phyloP scores from a whole-genome alignment of 2,888 invertebrate genomes.

The Limnephilus marmoratus region DNA sequence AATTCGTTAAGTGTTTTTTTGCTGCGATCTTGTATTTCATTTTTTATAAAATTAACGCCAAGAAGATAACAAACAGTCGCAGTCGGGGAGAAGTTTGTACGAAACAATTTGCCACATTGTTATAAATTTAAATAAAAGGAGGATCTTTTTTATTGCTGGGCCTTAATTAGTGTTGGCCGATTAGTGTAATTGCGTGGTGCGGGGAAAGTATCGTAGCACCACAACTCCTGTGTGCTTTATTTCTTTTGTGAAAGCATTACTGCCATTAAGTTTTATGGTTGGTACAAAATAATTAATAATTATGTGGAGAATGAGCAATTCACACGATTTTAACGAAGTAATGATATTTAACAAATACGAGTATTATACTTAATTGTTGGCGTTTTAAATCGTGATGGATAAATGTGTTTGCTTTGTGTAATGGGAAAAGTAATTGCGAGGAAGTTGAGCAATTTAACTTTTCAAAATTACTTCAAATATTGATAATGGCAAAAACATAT shows the following conservation, averaged over 20 bases:
- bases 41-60: background rate
- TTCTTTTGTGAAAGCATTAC: conserved; percentile 4
- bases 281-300: conserved; percentile 15
- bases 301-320: background rate
- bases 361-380: background rate
- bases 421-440: background rate
- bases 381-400: background rate
- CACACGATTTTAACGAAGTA: conserved; percentile 6
- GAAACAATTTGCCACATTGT: conserved; percentile 9
- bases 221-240: background rate
- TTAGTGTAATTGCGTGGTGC: conserved; percentile 2
- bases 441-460: background rate
- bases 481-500: background rate
- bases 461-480: background rate
- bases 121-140: conserved; percentile 39
- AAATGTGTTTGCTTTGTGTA: background rate
- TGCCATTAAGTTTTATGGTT: background rate
- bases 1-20: background rate
- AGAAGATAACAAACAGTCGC: background rate
- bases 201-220: background rate
- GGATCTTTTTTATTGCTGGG: background rate
- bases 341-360: conserved; percentile 21
- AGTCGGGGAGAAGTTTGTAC: background rate
- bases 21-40: background rate
- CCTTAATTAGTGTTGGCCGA: conserved; percentile 38